Evolutionary conservation across 2,113 vertebrate species (phyloP).

Genomic region (Mus musculus): DNA sequence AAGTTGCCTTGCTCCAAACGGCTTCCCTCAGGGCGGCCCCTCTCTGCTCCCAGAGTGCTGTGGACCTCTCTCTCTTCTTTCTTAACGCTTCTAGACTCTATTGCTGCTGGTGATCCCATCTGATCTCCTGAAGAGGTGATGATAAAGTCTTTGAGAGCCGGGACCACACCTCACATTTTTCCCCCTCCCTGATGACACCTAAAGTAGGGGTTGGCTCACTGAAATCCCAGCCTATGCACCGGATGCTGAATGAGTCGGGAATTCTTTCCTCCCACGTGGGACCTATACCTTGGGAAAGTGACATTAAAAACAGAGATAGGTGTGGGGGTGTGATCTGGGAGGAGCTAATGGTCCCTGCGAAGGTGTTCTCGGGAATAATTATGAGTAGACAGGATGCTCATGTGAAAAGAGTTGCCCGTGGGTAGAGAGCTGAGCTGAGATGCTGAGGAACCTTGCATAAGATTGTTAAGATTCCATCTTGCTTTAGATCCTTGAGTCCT

Average conservation of each 20-base stretch:
- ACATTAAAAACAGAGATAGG: neutral
- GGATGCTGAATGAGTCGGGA: neutral
- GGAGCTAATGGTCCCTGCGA: neutral
- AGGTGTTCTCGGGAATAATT: neutral
- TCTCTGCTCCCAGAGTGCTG: neutral
- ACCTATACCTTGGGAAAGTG: neutral
- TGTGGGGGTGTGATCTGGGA: neutral
- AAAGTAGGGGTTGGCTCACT: neutral
- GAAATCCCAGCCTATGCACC: neutral
- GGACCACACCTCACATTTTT: neutral
- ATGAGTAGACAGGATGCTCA: neutral
- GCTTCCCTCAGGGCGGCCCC: neutral
- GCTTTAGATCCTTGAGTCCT: neutral
- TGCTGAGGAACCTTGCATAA: neutral
- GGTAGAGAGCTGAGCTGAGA: neutral
- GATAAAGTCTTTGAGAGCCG: neutral
- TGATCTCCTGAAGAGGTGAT: neutral
- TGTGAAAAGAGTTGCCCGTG: no score
- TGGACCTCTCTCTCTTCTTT: neutral
- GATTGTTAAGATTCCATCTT: neutral
- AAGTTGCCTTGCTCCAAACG: accelerated
- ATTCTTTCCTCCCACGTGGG: neutral
- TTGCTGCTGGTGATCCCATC: neutral
- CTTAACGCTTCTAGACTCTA: neutral
- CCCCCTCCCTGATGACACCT: neutral